A percentile compares a stretch with the other conserved stretches of the same genome.
These are phyloP conservation scores for Sapajus apella DNA, from an alignment of 2,113 vertebrate species.

Conservation along the genomic window DNA sequence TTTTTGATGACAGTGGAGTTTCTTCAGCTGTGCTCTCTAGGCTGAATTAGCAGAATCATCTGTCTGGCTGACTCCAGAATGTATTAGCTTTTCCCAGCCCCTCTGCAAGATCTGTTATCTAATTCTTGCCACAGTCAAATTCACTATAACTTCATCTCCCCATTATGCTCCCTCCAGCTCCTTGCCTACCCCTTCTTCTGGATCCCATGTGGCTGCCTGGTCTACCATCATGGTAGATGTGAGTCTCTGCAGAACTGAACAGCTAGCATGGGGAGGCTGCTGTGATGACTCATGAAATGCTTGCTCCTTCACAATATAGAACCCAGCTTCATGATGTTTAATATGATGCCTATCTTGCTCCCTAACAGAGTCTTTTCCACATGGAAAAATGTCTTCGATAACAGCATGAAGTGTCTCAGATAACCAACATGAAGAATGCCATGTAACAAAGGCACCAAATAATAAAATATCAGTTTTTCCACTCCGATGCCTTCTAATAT, in stretches of 20 bases:
- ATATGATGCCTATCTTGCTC: slow-evolving; percentile 37
- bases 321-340: neutral
- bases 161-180: neutral
- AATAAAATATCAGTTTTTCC: slow-evolving; percentile 78
- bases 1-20: neutral
- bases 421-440: slow-evolving; percentile 73
- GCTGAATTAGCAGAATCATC: neutral
- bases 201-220: neutral
- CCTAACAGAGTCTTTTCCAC: slow-evolving; percentile 42
- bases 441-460: neutral
- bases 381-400: slow-evolving; percentile 38
- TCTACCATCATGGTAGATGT: neutral
- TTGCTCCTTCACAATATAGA: neutral
- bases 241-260: neutral
- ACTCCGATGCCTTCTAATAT: slow-evolving; percentile 73
- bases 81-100: neutral
- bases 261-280: neutral
- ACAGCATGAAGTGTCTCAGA: slow-evolving; percentile 54
- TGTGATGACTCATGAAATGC: neutral
- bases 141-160: neutral
- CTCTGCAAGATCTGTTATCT: neutral
- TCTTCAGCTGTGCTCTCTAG: neutral
- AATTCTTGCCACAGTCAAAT: neutral
- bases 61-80: neutral
- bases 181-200: neutral